Evolutionary conservation across 2,888 invertebrate genomes (phyloP).

Genomic region (Craniophora ligustri): DNA sequence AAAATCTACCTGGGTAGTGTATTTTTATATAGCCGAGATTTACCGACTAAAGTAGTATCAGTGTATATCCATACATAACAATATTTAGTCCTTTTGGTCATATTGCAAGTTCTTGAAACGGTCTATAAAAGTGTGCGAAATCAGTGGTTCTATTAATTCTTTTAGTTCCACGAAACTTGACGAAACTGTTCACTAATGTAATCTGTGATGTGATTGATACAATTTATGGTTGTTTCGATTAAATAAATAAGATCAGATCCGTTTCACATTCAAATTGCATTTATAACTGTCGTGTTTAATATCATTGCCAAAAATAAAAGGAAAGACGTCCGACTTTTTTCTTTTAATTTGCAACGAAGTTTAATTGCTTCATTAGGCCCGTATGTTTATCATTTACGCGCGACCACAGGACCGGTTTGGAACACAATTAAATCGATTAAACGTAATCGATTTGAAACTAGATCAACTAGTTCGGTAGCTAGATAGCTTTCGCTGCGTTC

Average conservation of each 20-base stretch:
- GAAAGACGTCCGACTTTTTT: constrained; percentile 1
- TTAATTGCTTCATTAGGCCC: constrained; percentile 34
- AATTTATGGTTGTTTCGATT: background rate
- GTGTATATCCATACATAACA: no score
- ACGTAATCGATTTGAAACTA: constrained; percentile 55
- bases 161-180: no score
- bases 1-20: no score
- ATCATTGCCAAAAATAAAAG: constrained; percentile 4
- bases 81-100: no score
- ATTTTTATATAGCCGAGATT: no score
- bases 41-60: no score
- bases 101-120: no score
- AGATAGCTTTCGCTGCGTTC: constrained; percentile 53
- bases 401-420: constrained; percentile 19
- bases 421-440: constrained; percentile 45
- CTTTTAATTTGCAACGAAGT: constrained; percentile 24
- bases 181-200: no score
- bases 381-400: constrained; percentile 30
- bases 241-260: background rate
- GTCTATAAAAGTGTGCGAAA: no score
- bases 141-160: no score
- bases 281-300: background rate
- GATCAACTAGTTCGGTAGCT: constrained; percentile 51
- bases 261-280: background rate
- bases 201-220: no score